These are phyloP conservation scores for Morinoia aosen DNA, from an alignment of 2,888 invertebrate species.

Conservation along the genomic window DNA sequence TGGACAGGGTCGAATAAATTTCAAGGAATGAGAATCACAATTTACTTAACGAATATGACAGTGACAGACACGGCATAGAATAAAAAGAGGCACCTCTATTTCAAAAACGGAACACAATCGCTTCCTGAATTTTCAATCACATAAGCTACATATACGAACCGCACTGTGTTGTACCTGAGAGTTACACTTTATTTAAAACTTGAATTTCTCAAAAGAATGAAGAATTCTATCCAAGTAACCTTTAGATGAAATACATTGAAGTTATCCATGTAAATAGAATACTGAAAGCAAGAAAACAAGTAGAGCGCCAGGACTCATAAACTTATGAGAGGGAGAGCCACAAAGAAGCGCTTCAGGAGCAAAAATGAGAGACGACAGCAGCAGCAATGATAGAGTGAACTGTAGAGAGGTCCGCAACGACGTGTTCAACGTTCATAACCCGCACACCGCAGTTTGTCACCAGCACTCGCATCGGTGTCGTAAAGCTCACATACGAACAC, in stretches of 20 bases:
- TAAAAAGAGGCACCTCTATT: background rate
- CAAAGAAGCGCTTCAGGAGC: constrained; percentile 33
- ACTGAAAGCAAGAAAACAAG: background rate
- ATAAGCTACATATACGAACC: background rate
- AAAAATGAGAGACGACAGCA: constrained; percentile 8
- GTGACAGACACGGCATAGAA: background rate
- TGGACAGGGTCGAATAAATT: background rate
- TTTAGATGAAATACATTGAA: background rate
- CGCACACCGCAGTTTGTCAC: background rate
- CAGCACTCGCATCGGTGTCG: background rate
- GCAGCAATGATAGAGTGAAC: constrained; percentile 32
- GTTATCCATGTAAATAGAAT: background rate
- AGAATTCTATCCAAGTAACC: background rate
- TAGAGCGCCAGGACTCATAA: background rate
- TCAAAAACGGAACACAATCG: background rate
- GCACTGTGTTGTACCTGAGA: background rate
- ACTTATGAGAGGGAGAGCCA: constrained; percentile 26
- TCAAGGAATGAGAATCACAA: background rate
- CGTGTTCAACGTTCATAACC: constrained; percentile 1
- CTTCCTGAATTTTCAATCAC: background rate
- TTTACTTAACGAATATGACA: background rate
- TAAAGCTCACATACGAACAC: background rate
- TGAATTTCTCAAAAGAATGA: background rate
- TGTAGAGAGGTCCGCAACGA: background rate
- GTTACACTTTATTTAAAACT: background rate